Evolutionary conservation across 2,113 vertebrate genomes (phyloP).

Genomic region (Caloenas nicobarica): DNA sequence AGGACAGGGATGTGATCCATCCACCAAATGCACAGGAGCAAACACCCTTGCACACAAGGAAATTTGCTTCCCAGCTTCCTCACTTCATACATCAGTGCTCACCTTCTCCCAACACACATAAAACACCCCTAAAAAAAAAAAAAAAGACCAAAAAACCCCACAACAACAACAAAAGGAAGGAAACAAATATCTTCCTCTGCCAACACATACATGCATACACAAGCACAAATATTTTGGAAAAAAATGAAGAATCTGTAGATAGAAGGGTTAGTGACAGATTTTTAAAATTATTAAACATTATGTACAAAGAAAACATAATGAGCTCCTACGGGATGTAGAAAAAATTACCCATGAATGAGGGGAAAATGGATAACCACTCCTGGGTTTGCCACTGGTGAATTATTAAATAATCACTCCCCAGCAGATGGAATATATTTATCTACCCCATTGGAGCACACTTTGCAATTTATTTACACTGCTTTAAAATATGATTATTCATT

Average conservation of each 20-base stretch:
- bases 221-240: neutral
- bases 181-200: neutral
- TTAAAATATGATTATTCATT: slow-evolving; percentile 68
- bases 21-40: neutral
- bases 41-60: neutral
- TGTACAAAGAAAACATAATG: slow-evolving; percentile 57
- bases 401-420: slow-evolving; percentile 69
- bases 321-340: slow-evolving; percentile 33
- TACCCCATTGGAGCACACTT: slow-evolving; percentile 40
- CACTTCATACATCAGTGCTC: neutral
- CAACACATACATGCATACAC: neutral
- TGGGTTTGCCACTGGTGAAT: slow-evolving; percentile 57
- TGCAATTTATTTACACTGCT: slow-evolving; percentile 68
- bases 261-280: slow-evolving; percentile 1
- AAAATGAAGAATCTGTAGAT: neutral
- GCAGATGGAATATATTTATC: slow-evolving; percentile 62
- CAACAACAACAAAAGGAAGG: neutral
- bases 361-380: slow-evolving; percentile 55
- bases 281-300: slow-evolving; percentile 48
- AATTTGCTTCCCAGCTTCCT: neutral
- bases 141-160: too few species aligned
- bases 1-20: neutral
- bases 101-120: neutral
- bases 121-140: too few species aligned
- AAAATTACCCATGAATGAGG: slow-evolving; percentile 44